Conservation (phyloP, 2,888 invertebrate species). For the Galeruca laticollis region DNA sequence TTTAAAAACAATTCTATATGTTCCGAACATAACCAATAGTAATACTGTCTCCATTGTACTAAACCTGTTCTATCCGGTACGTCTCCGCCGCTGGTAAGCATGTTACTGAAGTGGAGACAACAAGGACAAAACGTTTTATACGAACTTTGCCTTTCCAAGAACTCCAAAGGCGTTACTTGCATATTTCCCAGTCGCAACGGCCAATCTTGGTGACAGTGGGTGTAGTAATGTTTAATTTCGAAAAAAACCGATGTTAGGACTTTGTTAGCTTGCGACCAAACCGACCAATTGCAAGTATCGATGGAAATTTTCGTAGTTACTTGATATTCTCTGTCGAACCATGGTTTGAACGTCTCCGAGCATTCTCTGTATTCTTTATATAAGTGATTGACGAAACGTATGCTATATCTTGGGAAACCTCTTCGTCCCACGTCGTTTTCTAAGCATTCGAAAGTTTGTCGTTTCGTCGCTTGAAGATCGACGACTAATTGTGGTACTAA, state of each 20-base stretch:
- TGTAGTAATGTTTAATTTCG: slow-evolving; percentile 70
- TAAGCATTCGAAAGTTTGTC: slow-evolving; percentile 65
- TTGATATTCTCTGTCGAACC: slow-evolving; percentile 70
- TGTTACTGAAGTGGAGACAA: slow-evolving; percentile 67
- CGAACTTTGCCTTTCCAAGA: slow-evolving; percentile 67
- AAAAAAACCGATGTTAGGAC: slow-evolving; percentile 63
- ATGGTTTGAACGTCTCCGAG: slow-evolving; percentile 64
- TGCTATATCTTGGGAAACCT: slow-evolving; percentile 55
- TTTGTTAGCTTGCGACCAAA: slow-evolving; percentile 66
- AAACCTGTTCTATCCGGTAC: slow-evolving; percentile 71
- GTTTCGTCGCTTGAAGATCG: slow-evolving; percentile 66
- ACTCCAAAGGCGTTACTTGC: slow-evolving; percentile 71
- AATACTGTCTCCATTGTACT: slow-evolving; percentile 69
- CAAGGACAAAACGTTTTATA: slow-evolving; percentile 72
- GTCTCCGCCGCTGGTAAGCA: slow-evolving; percentile 64
- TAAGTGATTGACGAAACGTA: slow-evolving; percentile 65
- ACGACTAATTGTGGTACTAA: slow-evolving; percentile 73
- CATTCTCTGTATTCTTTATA: slow-evolving; percentile 66
- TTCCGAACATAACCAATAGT: slow-evolving; percentile 73
- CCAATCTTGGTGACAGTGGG: slow-evolving; percentile 66
- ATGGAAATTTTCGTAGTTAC: slow-evolving; percentile 70
- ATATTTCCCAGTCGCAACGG: slow-evolving; percentile 69
- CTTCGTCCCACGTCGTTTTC: slow-evolving; percentile 58
- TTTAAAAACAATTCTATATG: slow-evolving; percentile 69
- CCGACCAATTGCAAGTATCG: slow-evolving; percentile 70